Conservation (phyloP, 64 coral and sea anemone species). For the Stichodactyla helianthus region DNA sequence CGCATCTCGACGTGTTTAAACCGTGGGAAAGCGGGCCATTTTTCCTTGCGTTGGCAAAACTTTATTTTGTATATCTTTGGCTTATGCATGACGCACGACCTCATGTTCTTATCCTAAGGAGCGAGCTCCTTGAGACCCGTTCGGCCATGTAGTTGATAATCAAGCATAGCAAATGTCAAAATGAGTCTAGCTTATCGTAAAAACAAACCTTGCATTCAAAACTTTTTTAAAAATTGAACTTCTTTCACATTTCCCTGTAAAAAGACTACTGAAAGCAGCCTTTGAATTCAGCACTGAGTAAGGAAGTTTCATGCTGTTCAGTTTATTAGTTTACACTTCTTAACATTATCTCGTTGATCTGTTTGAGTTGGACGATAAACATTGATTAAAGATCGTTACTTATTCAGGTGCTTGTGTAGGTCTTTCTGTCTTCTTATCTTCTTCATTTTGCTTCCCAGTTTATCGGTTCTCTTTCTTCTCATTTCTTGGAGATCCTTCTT, state of each 20-base stretch:
- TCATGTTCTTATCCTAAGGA: too few relatives aligned
- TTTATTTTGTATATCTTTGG: neutral
- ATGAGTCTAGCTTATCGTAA: too few relatives aligned
- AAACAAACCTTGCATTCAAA: too few relatives aligned
- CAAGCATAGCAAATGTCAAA: too few relatives aligned
- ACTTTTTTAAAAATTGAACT: neutral
- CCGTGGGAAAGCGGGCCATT: neutral
- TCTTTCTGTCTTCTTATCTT: neutral
- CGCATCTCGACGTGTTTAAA: neutral
- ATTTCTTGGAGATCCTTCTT: neutral
- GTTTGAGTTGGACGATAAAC: neutral
- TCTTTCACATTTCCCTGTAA: neutral
- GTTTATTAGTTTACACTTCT: constrained; percentile 17
- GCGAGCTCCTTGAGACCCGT: too few relatives aligned
- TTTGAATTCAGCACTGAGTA: neutral
- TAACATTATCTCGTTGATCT: neutral
- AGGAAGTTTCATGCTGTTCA: neutral
- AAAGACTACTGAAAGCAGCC: neutral
- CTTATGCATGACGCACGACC: too few relatives aligned
- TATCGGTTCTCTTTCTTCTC: neutral
- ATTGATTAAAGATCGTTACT: constrained; percentile 6
- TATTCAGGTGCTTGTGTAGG: neutral
- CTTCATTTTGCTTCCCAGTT: neutral
- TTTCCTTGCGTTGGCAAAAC: neutral
- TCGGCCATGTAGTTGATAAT: too few relatives aligned